Evolutionary conservation across 35 echinoderm and acorn worm genomes (phyloP).

Genomic region (Holothuria glaberrima): DNA sequence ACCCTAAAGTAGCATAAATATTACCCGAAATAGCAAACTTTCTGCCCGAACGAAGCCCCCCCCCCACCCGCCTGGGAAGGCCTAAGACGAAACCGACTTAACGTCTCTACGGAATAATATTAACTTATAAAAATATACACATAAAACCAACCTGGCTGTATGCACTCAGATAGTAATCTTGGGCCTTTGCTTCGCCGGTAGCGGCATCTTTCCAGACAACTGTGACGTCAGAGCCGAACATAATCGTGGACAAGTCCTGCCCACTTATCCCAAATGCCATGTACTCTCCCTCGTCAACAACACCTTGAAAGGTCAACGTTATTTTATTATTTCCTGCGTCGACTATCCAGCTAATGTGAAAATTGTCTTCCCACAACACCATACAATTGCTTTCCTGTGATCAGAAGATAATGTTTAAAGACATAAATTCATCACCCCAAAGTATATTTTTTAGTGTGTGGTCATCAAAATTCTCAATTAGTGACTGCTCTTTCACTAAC

Average conservation of each 20-base stretch:
- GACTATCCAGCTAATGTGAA: constrained; percentile 73
- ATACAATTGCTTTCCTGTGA: constrained; percentile 74
- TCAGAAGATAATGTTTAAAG: not conserved
- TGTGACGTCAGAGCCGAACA: constrained; percentile 78
- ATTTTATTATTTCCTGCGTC: not conserved
- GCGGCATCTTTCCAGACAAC: constrained; percentile 31
- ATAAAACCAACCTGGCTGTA: constrained; percentile 7
- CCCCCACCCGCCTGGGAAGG: no score
- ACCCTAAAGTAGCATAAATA: no score
- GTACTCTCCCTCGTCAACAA: constrained; percentile 54
- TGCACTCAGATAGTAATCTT: constrained; percentile 20
- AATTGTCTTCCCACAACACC: constrained; percentile 60
- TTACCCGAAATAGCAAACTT: no score
- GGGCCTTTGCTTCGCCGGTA: not conserved
- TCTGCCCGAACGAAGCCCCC: no score
- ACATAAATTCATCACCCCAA: no score
- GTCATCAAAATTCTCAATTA: no score
- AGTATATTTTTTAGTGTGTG: no score
- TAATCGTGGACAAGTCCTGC: constrained; percentile 31
- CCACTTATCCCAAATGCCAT: constrained; percentile 89
- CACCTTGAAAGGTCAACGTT: constrained; percentile 28
- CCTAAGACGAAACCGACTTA: no score
- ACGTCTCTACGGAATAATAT: no score
- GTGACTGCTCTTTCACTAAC: no score
- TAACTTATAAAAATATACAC: no score